Base-by-base conservation (phyloP, 2,888 invertebrate species). In the Thelaira solivaga region DNA sequence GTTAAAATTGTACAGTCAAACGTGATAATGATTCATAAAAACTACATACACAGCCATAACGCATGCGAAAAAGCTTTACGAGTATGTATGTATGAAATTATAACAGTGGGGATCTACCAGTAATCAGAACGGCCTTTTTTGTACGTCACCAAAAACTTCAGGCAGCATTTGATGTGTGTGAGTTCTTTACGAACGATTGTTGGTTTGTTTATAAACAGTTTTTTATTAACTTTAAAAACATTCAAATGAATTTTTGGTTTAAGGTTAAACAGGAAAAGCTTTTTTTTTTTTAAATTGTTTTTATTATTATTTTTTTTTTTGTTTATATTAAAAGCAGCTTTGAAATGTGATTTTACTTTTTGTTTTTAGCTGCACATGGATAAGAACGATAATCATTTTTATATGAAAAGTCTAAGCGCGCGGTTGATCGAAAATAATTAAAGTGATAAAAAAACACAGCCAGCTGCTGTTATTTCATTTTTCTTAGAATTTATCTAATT, bases 241-340 rank as follows among this genome's bases (percentile, higher is more conserved):
- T 57, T 51, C 57, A 2, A 49, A 57, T 0, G n/a, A 31, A 41
- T 45, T 65, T 61, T 36, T 65, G 71, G 71, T 71, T 76, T 71
- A 76, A 76, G 76, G 76, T 61, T 65, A 71, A 51, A 45, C 65
- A 47, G 51, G 36, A 71, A 76, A 76, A 57, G 53, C 59, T 65
- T 71, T 76, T 51, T 65, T 65, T 64, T 31, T 53, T n/a, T n/a
- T 10, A 11, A 1, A 13, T 47, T 49, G 34, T 26, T 47, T 13
- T 51, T 49, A 8, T 20, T 65, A 13, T 4, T 29, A 41, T 16
- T 31, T 7, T 22, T 8, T 43, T 3, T 18, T 24, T 43, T 22
- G n/a, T 0, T 8, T 6, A n/a, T 10, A n/a, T 29, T 57, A 26
- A 16, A 4, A 11, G 18, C 26, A 43, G 45, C 24, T 55, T 68